These are phyloP conservation scores for Craterocephalus amniculus DNA, from an alignment of 2,797 vertebrate species.

Conservation along the genomic window DNA sequence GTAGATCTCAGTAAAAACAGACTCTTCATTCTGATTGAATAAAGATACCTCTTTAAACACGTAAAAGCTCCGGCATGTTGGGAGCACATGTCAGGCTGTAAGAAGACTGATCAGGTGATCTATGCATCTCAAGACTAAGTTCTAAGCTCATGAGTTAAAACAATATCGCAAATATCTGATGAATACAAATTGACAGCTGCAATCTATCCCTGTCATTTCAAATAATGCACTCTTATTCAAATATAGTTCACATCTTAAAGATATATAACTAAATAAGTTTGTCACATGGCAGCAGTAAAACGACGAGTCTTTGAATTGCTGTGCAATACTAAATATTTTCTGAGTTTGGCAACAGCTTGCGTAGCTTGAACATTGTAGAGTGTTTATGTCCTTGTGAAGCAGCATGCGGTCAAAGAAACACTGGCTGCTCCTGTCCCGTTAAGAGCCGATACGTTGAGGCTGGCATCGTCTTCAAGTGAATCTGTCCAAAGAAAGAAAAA, in stretches of 20 bases:
- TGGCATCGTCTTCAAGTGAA: conserved; percentile 98
- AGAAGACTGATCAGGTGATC: conserved; percentile 42
- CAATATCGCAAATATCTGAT: conserved; percentile 52
- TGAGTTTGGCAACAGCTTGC: conserved; percentile 62
- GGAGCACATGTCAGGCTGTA: conserved; percentile 39
- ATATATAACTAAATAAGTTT: conserved; percentile 40
- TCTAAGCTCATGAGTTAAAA: conserved; percentile 34
- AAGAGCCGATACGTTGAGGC: conserved; percentile 95
- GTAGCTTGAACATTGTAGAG: conserved; percentile 43
- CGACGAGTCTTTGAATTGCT: conserved; percentile 47
- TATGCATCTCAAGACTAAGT: not conserved
- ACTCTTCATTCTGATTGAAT: conserved; percentile 30
- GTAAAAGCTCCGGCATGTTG: conserved; percentile 54
- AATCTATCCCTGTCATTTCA: conserved; percentile 42
- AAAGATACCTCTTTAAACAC: conserved; percentile 29
- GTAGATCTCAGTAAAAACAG: conserved; percentile 35
- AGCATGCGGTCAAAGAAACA: conserved; percentile 86
- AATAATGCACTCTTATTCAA: conserved; percentile 47
- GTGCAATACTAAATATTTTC: conserved; percentile 62
- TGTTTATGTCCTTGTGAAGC: conserved; percentile 19
- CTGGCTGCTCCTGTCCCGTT: conserved; percentile 94
- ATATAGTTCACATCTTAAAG: conserved; percentile 49
- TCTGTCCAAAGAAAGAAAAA: conserved; percentile 74
- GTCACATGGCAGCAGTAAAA: conserved; percentile 35
- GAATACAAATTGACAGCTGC: conserved; percentile 58